Evolutionary conservation across 2,888 invertebrate genomes (phyloP).

Genomic region (Volucella bombylans): DNA sequence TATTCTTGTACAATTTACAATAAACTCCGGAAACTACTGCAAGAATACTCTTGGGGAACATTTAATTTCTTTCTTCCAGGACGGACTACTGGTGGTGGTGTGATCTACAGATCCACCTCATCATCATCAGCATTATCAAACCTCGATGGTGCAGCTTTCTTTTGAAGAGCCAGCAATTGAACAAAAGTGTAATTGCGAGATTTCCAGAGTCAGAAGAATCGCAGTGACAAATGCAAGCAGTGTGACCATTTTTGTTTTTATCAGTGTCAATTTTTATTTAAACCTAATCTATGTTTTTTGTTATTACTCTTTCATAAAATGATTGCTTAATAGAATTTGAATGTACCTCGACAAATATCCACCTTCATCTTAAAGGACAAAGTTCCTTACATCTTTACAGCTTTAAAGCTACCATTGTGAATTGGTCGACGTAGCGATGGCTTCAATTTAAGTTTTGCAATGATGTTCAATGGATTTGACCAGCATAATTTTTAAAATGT

Average conservation of each 20-base stretch:
- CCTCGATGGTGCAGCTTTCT: not conserved
- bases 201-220: conserved; percentile 20
- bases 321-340: too few relatives aligned
- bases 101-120: not conserved
- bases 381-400: too few relatives aligned
- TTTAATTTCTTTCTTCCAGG: not conserved
- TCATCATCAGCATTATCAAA: conserved; percentile 31
- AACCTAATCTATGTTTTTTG: too few relatives aligned
- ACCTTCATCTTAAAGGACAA: too few relatives aligned
- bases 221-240: not conserved
- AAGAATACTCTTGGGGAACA: conserved; percentile 29
- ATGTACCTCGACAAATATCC: too few relatives aligned
- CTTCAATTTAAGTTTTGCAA: too few relatives aligned
- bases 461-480: too few relatives aligned
- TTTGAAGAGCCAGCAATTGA: conserved; percentile 22
- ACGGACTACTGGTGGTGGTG: too few relatives aligned
- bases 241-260: not conserved
- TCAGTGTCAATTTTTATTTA: not conserved
- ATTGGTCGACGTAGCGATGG: too few relatives aligned
- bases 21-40: conserved; percentile 27
- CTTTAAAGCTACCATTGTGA: too few relatives aligned
- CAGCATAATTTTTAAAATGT: too few relatives aligned
- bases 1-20: conserved; percentile 16
- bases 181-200: conserved; percentile 38
- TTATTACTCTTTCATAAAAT: too few relatives aligned